Percentiles rank a stretch among this genome's conserved stretches.
Evolutionary conservation across 2,888 invertebrate genomes (phyloP).

Genomic region (Caenorhabditis angaria): DNA sequence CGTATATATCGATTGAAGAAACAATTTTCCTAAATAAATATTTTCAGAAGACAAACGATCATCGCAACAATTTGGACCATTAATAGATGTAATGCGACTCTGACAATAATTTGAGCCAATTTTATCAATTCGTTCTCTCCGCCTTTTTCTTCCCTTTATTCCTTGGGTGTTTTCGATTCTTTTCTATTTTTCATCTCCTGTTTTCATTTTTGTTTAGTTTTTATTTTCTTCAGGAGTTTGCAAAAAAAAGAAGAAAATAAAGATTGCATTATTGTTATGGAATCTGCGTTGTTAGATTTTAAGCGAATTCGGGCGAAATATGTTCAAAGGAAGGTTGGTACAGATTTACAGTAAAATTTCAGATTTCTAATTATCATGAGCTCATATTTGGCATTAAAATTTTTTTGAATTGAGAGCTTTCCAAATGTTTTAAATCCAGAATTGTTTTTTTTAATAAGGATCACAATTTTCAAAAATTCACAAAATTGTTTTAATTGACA

Average conservation of each 20-base stretch:
- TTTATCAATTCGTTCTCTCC: constrained; percentile 16
- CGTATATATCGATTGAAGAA: too few species aligned
- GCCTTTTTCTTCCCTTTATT: background rate
- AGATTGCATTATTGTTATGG: constrained; percentile 15
- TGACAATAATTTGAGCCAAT: constrained; percentile 28
- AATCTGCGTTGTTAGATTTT: constrained; percentile 29
- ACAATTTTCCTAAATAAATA: background rate
- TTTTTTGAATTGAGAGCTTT: too few species aligned
- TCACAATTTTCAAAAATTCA: too few species aligned
- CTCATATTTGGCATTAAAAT: background rate
- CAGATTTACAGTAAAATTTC: too few species aligned
- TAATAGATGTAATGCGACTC: constrained; percentile 25
- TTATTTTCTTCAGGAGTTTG: too few species aligned
- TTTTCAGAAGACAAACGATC: constrained; percentile 40
- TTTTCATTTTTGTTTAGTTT: background rate
- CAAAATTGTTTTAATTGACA: too few species aligned
- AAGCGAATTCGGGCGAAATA: constrained; percentile 47
- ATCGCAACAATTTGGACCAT: constrained; percentile 18
- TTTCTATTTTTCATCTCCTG: background rate
- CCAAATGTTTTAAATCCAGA: too few species aligned
- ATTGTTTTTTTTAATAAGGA: too few species aligned
- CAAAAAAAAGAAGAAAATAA: background rate
- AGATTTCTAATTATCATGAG: background rate
- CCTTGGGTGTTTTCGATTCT: background rate
- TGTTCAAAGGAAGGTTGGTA: constrained; percentile 40